phyloP scores from a whole-genome alignment of 1,140 invertebrate species.

The Drosophila biarmipes region DNA sequence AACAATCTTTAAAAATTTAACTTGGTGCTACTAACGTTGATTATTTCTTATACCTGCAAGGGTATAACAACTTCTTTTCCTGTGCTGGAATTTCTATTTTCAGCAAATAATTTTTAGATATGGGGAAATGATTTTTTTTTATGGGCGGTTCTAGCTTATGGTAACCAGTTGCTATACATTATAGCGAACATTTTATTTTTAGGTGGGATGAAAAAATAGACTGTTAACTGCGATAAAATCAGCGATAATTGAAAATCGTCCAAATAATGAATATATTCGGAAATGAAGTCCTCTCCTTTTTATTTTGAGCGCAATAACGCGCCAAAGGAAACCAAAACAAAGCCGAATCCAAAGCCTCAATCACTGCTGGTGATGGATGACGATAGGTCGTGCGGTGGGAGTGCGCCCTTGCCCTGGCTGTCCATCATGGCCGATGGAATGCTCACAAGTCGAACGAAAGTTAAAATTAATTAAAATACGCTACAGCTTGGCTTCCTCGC shows the following conservation, averaged over 20 bases:
- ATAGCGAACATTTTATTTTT: neutral
- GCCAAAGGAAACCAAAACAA: conserved; percentile 28
- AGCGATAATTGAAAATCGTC: conserved; percentile 29
- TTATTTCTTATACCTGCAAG: too few species aligned
- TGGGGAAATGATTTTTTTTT: too few species aligned
- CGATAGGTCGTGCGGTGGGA: too few species aligned
- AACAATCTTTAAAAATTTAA: too few species aligned
- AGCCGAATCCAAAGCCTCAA: conserved; percentile 33
- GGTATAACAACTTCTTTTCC: too few species aligned
- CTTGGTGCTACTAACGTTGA: too few species aligned
- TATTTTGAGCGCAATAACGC: conserved; percentile 42
- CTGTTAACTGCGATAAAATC: conserved; percentile 28
- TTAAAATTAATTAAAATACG: conserved; percentile 74
- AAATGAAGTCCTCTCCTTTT: conserved; percentile 51
- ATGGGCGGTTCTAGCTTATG: too few species aligned
- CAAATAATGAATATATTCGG: conserved; percentile 42
- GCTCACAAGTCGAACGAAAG: conserved; percentile 42
- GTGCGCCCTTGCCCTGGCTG: conserved; percentile 23
- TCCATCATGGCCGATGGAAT: conserved; percentile 43
- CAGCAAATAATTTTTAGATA: too few species aligned
- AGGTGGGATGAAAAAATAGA: conserved; percentile 19
- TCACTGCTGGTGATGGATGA: too few species aligned
- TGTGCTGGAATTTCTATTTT: too few species aligned
- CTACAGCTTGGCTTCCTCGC: conserved; percentile 6
- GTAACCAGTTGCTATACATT: too few species aligned